Evolutionary conservation across 2,888 invertebrate genomes (phyloP), one percentile per base, ranked within the genome.

Genomic region (Hyppa rectilinea): DNA sequence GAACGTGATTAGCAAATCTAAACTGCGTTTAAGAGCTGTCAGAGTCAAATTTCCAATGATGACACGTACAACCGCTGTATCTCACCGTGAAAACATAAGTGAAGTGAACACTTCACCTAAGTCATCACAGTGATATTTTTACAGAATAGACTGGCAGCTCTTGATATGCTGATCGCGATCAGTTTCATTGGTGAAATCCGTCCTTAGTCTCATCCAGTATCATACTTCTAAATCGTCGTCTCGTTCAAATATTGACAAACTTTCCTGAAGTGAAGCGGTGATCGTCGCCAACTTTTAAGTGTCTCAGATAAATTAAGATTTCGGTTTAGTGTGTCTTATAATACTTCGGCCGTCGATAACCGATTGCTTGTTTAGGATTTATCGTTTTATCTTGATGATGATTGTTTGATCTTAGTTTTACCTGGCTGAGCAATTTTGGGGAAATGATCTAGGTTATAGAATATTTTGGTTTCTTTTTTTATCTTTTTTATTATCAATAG

Each of bases 241-340:
- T 49, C 49, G 84, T 84, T 90, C 90, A 91, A 92, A 92, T 92
- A 92, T 92, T 92, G 90, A 91, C 91, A 89, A 91, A 90, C 85
- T 90, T 88, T 81, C 71, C 77, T 66, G 68, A 64, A 82, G 78
- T 62, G 75, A 82, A 77, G 73, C 82, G 69, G 83, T 79, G 76
- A 75, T 77, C 72, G 74, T 84, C 74, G 70, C 78, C 81, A 86
- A 91, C 85, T 91, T 90, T 88, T 87, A 88, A 89, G 87, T 89
- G 87, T 88, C 83, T 87, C 78, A 86, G 87, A 88, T 88, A 90
- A 91, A 91, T 91, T 90, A 88, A 89, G 87, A 88, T 76, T 84
- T 84, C 71, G 73, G 78, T 81, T 87, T 83, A 82, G 83, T 85
- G 62, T 84, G 67, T 83, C 75, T 83, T 79, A 77, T 81, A 88